Evolutionary conservation across 2,797 vertebrate genomes (phyloP), one percentile per base, ranked within the genome.

Genomic region (Phylloscopus collybita): DNA sequence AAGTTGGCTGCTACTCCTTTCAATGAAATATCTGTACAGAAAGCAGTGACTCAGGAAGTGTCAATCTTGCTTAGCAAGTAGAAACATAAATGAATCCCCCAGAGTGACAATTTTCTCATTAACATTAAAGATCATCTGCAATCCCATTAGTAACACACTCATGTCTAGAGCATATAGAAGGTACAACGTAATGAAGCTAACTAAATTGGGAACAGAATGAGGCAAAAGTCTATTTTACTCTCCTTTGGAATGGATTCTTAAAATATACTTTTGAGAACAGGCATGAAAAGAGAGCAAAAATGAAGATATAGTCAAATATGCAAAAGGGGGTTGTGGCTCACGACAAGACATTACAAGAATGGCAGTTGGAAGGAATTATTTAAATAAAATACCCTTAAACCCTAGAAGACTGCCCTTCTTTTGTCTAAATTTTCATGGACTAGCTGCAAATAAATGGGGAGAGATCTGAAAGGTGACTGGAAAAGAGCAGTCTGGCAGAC

Each of bases 41-140:
- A 94, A 94, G 49, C 42, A 42, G 44, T 95, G 88, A 79, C 54
- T 91, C 61, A 56, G 49, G 32, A 27, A 91, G 13, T 61, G 80
- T 87, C 91, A 94, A 29, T 95, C 90, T 94, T 93, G 38, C 84
- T 93, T 91, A 91, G 78, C 54, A 95, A 78, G 80, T 26, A 91
- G 72, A 91, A 74, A 34, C 61, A 80, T 88, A 93, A 96, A 85
- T 80, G 91, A 95, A 95, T 94, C 59, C 72, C 74, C 65, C 11
- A 65, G 71, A 94, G 83, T 94, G 93, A 83, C 76, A 91, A 94
- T 76, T 96, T 96, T 94, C 42, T 76, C 74, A 95, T 96, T 97
- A 93, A 85, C 64, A 40, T 92, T 94, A 95, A 91, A 95, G 66
- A 96, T 96, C 82, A 67, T 81, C 69, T 86, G 38, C 56, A 92